Conservation (phyloP, 2,888 invertebrate species). For the Tridacna gigas region DNA sequence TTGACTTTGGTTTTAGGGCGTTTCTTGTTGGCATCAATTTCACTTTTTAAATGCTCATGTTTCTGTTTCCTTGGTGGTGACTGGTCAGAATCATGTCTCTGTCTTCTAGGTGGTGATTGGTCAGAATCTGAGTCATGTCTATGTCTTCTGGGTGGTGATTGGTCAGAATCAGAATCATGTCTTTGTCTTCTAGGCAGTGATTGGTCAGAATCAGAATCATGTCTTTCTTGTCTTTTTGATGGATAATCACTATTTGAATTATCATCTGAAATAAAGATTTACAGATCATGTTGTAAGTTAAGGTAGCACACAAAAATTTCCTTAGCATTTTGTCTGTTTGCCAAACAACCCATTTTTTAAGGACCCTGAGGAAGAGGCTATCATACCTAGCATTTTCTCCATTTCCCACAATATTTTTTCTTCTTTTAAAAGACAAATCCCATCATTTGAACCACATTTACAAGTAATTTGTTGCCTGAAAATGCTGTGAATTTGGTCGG, state of each 20-base stretch:
- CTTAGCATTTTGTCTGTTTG: no score
- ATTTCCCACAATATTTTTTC: no score
- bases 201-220: constrained; percentile 61
- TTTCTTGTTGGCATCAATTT: constrained; percentile 67
- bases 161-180: constrained; percentile 70
- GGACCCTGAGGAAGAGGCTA: no score
- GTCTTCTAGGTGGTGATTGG: constrained; percentile 77
- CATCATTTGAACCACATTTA: no score
- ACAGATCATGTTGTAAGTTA: neutral
- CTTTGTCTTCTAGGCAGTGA: constrained; percentile 79
- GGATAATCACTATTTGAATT: constrained; percentile 66
- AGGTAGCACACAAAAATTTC: no score
- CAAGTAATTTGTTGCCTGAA: no score
- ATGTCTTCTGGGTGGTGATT: constrained; percentile 77
- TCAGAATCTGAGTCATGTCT: constrained; percentile 82
- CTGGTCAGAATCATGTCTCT: constrained; percentile 63
- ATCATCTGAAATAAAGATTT: neutral
- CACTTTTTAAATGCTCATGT: constrained; percentile 63
- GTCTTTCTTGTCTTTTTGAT: constrained; percentile 39
- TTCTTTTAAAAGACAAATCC: no score
- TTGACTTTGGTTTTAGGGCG: constrained; percentile 51
- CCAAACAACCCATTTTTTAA: no score
- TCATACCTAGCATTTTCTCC: no score
- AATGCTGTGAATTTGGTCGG: no score
- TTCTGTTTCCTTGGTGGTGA: constrained; percentile 71